Evolutionary conservation across 2,888 invertebrate species (phyloP), one percentile per base, ranked within the genome.

Genomic region (Lymantria dispar): DNA sequence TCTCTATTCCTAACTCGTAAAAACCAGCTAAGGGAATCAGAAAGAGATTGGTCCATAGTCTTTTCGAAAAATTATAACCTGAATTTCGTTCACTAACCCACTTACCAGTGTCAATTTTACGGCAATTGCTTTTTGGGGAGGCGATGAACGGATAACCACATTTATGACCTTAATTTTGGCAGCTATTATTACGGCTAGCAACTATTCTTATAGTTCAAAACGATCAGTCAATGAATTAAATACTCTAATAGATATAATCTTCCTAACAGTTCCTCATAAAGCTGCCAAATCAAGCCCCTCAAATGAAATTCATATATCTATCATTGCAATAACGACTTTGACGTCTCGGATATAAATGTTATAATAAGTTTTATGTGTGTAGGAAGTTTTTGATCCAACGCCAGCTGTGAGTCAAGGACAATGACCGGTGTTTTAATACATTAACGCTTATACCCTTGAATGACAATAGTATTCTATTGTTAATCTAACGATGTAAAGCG

Each of bases 351-450:
- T 1, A 43, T 52, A 68, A 30, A 22, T 13, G 42, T 11, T 12
- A 44, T 44, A 46, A 49, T 58, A 29, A 29, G 37, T 38, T 50
- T 50, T 37, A 12, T n/a, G 14, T 22, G 45, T 31, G 50, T 29
- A 52, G 41, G 48, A 58, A 52, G 54, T 55, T 56, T 44, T 78
- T 79, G 79, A 73, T 70, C 47, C 60, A 63, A 56, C 68, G 80
- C 80, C 79, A 80, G 75, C 69, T 70, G 64, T 67, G 58, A 68
- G 73, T 71, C 78, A 80, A 80, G 79, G 79, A 67, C 65, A 72
- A 71, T 80, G 79, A 80, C 79, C 80, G 79, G 54, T 54, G 64
- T 47, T 67, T n/a, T 60, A 62, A 60, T 67, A 57, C 60, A 64
- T 68, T 61, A 72, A 74, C 71, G 61, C 60, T 64, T 64, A 75